Conservation (phyloP, 30 jellyfish, hydroid and myxozoan species). For the Chironex yamaguchii region DNA sequence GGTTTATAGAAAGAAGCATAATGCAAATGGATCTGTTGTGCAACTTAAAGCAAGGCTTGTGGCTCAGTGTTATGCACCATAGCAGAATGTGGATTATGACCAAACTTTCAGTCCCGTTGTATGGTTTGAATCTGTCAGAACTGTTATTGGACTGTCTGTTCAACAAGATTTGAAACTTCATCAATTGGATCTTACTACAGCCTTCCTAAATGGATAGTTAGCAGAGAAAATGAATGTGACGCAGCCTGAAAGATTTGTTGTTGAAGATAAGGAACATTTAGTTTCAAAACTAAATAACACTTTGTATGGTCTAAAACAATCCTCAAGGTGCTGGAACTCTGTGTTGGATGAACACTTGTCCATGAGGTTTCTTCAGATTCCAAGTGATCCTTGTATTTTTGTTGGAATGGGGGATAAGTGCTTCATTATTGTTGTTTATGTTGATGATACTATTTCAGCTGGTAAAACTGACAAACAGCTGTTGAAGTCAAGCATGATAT, state of each 20-base stretch:
- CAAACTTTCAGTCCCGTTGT: slow-evolving; percentile 26
- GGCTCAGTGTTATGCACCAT: slow-evolving; percentile 1
- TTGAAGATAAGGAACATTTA: slow-evolving; percentile 4
- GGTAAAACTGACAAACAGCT: slow-evolving; percentile 13
- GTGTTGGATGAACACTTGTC: slow-evolving; percentile 15
- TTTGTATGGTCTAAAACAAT: slow-evolving; percentile 38
- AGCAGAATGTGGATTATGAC: not conserved
- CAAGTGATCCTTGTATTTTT: not conserved
- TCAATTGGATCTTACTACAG: slow-evolving; percentile 56
- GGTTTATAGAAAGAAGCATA: too few relatives aligned
- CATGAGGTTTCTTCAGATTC: not conserved
- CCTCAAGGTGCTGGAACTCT: slow-evolving; percentile 42
- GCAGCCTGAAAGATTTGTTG: slow-evolving; percentile 74
- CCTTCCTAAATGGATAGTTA: slow-evolving; percentile 45
- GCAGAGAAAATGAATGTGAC: slow-evolving; percentile 54
- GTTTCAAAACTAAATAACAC: slow-evolving; percentile 50
- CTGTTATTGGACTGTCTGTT: slow-evolving; percentile 24
- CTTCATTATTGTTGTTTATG: slow-evolving; percentile 48
- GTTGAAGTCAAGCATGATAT: not conserved
- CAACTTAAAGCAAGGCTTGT: too few relatives aligned
- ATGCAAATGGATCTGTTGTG: too few relatives aligned
- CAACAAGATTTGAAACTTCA: slow-evolving; percentile 8
- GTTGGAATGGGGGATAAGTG: not conserved
- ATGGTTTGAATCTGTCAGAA: slow-evolving; percentile 18
- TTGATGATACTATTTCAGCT: slow-evolving; percentile 55